These are phyloP conservation scores for Hycleus phaleratus DNA, from an alignment of 1,140 invertebrate genomes.

Conservation along the genomic window DNA sequence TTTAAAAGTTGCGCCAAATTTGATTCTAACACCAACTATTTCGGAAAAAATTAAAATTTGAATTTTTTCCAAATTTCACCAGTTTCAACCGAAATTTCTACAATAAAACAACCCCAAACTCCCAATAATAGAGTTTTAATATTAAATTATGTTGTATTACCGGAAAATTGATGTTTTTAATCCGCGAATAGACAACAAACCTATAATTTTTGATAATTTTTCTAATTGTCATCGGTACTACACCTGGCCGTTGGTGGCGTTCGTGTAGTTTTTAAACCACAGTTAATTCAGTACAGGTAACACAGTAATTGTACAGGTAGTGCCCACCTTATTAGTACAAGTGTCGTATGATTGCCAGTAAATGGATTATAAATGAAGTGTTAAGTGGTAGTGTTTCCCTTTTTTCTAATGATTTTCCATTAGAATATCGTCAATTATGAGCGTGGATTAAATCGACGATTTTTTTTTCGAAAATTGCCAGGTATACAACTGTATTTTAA, in stretches of 20 bases:
- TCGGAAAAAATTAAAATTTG: no score
- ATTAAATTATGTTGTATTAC: no score
- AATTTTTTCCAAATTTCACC: no score
- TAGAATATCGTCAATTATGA: constrained; percentile 11
- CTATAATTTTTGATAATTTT: no score
- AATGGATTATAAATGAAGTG: constrained; percentile 7
- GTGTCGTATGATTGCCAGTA: no score
- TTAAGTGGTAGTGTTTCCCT: constrained; percentile 15
- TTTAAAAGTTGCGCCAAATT: no score
- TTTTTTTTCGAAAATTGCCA: constrained; percentile 3
- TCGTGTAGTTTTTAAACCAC: neutral
- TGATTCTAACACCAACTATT: no score
- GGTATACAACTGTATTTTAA: neutral
- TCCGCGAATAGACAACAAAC: no score
- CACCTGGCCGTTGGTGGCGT: constrained; percentile 23
- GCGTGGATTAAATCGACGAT: neutral
- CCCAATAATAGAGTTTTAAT: no score
- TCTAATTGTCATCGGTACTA: neutral
- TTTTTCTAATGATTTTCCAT: neutral
- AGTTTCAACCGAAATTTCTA: no score
- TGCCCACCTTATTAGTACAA: neutral
- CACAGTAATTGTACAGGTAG: neutral
- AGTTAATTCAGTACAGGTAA: constrained; percentile 10
- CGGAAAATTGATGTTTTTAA: no score
- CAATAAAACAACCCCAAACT: no score